Percentiles rank a stretch among this genome's conserved stretches.
These are phyloP conservation scores for Chelonoidis abingdonii DNA, from an alignment of 2,113 vertebrate species.

Conservation along the genomic window DNA sequence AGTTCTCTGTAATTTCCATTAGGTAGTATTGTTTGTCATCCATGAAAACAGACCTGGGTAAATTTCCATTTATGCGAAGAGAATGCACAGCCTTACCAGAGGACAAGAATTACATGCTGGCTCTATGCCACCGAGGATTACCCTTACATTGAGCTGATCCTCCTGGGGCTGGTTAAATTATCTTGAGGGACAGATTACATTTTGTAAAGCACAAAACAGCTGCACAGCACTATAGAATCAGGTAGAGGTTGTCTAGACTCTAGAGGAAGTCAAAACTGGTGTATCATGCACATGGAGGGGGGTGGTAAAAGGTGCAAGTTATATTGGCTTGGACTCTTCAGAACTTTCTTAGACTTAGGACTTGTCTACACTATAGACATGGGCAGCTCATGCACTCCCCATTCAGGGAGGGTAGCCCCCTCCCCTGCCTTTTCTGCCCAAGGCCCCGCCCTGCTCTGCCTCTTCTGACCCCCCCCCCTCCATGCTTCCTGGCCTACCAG, in stretches of 20 bases:
- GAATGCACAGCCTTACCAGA: accelerated
- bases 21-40: background rate
- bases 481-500: no score
- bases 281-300: background rate
- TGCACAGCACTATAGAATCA: background rate
- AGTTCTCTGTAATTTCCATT: background rate
- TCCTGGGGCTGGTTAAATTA: background rate
- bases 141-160: background rate
- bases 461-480: no score
- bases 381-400: no score
- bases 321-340: background rate
- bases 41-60: background rate
- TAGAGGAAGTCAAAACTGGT: background rate
- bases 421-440: no score
- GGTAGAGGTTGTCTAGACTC: background rate
- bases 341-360: background rate
- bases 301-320: background rate
- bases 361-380: background rate
- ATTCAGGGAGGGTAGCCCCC: no score
- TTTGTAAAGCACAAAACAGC: background rate
- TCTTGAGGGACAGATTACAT: background rate
- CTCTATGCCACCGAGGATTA: background rate
- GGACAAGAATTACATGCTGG: background rate
- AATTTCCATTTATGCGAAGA: background rate
- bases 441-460: no score